These are phyloP conservation scores for Lepidurus packardi DNA, from an alignment of 1,140 invertebrate species.

Conservation along the genomic window DNA sequence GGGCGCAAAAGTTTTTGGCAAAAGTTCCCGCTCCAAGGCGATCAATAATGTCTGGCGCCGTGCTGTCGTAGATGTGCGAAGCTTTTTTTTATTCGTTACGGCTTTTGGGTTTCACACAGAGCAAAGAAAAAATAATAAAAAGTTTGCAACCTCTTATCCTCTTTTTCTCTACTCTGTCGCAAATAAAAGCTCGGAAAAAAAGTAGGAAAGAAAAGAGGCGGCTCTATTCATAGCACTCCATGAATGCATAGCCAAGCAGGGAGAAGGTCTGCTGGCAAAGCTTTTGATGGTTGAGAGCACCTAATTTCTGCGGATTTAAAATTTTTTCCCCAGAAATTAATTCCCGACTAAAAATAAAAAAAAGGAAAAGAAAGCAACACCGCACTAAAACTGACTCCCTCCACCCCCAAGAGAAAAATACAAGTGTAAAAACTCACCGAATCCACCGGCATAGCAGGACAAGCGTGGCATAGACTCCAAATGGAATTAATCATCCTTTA, in stretches of 20 bases:
- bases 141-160: background rate
- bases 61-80: constrained; percentile 16
- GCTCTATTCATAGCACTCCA: constrained; percentile 10
- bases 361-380: no score
- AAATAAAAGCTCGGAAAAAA: background rate
- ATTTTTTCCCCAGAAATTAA: background rate
- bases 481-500: constrained; percentile 33
- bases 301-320: background rate
- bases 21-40: background rate
- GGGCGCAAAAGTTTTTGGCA: background rate
- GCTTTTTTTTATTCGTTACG: background rate
- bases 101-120: background rate
- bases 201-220: background rate
- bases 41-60: constrained; percentile 18
- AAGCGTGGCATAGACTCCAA: constrained; percentile 33
- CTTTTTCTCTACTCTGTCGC: background rate
- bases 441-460: constrained; percentile 29
- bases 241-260: background rate
- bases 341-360: no score
- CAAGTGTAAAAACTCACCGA: background rate
- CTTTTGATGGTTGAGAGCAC: background rate
- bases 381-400: background rate
- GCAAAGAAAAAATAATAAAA: background rate
- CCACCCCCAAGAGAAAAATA: background rate
- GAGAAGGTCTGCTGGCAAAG: background rate